Evolutionary conservation across 2,797 vertebrate species (phyloP).

Genomic region (Ptychadena robeensis): DNA sequence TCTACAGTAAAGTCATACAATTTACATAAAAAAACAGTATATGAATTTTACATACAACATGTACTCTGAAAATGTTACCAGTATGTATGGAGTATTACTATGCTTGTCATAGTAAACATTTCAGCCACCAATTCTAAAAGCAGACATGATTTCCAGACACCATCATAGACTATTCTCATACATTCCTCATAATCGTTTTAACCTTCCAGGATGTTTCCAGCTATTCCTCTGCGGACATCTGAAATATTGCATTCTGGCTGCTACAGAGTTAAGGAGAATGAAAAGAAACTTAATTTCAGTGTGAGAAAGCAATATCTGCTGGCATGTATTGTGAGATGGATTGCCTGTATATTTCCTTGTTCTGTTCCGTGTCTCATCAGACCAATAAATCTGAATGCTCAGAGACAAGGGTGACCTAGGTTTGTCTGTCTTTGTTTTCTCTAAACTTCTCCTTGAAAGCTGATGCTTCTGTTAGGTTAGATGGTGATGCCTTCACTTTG

Average conservation of each 20-base stretch:
- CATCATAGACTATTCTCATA: neutral
- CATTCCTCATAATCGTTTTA: neutral
- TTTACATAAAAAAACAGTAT: too few relatives aligned
- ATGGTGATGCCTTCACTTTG: slow-evolving; percentile 30
- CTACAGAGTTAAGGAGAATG: slow-evolving; percentile 28
- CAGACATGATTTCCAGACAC: neutral
- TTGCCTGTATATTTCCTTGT: slow-evolving; percentile 46
- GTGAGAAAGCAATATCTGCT: slow-evolving; percentile 42
- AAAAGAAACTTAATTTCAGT: slow-evolving; percentile 27
- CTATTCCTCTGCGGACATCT: neutral
- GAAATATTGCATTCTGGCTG: neutral
- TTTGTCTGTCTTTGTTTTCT: slow-evolving; percentile 45
- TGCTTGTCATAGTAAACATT: neutral
- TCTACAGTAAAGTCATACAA: too few relatives aligned
- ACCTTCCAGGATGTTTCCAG: neutral
- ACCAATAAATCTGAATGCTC: slow-evolving; percentile 54
- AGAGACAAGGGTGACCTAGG: slow-evolving; percentile 57
- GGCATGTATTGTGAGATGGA: slow-evolving; percentile 24
- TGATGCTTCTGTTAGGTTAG: slow-evolving; percentile 41
- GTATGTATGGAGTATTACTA: too few relatives aligned
- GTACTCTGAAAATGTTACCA: too few relatives aligned
- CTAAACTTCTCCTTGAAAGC: slow-evolving; percentile 44
- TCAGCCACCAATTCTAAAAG: neutral
- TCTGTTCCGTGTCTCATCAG: slow-evolving; percentile 54
- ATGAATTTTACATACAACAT: too few relatives aligned